Conservation (phyloP, 2,888 invertebrate species). For the Cataglyphis rosenhaueri region DNA sequence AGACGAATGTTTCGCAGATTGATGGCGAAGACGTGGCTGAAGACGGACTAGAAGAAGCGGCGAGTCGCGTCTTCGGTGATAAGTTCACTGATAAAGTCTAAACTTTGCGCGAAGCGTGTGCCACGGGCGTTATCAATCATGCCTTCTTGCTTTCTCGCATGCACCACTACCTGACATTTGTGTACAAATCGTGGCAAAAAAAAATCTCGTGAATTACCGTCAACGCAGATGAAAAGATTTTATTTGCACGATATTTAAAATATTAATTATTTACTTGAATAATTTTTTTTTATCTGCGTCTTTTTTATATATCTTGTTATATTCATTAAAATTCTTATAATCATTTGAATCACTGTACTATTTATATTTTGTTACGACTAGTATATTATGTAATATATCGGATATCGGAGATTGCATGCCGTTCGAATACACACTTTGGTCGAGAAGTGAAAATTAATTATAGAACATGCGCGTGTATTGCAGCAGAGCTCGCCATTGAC, state of each 20-base stretch:
- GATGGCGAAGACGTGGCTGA: constrained; percentile 46
- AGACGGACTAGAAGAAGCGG: constrained; percentile 41
- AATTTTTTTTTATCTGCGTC: neutral
- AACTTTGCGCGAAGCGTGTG: constrained; percentile 72
- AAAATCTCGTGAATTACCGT: neutral
- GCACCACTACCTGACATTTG: constrained; percentile 39
- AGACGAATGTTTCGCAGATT: constrained; percentile 68
- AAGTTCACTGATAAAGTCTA: constrained; percentile 77
- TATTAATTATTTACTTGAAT: constrained; percentile 1
- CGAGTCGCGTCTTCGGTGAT: constrained; percentile 70
- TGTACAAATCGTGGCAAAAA: constrained; percentile 18
- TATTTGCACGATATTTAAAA: neutral
- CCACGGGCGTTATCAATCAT: constrained; percentile 75
- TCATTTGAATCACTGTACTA: neutral
- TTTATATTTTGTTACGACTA: neutral
- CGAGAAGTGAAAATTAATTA: constrained; percentile 35
- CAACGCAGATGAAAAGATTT: constrained; percentile 31
- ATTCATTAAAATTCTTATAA: neutral
- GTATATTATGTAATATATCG: neutral
- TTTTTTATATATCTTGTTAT: neutral
- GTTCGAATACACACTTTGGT: neutral
- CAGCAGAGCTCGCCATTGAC: constrained; percentile 14
- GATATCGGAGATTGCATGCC: neutral
- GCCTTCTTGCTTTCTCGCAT: constrained; percentile 40
- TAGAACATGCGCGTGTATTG: constrained; percentile 1